A percentile compares a stretch with the other conserved stretches of the same genome.
Conservation (phyloP, 2,888 invertebrate species). For the Trissonchulus latispiculum region DNA sequence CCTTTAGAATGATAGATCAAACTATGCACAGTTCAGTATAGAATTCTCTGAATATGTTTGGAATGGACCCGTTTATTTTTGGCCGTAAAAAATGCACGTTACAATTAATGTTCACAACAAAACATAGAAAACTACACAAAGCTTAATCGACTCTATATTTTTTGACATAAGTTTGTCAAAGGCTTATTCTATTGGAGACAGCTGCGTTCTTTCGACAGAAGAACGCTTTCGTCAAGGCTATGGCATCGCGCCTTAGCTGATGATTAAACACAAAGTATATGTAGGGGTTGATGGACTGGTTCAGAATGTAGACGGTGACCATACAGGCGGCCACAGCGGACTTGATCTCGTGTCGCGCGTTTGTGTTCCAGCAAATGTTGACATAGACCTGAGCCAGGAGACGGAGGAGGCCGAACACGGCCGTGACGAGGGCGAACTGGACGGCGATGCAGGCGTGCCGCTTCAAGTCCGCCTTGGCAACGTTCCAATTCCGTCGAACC, state of each 20-base stretch:
- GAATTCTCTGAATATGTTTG: too few relatives aligned
- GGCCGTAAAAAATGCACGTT: too few relatives aligned
- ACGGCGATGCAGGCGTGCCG: not conserved
- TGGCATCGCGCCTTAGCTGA: not conserved
- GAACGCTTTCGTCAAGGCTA: not conserved
- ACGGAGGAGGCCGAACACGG: not conserved
- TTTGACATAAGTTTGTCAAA: too few relatives aligned
- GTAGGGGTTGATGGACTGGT: not conserved
- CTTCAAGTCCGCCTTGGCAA: not conserved
- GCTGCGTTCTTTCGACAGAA: too few relatives aligned
- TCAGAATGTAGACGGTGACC: not conserved
- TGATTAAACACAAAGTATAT: not conserved
- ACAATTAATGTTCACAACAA: too few relatives aligned
- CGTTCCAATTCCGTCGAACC: not conserved
- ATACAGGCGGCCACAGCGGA: not conserved
- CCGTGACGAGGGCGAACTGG: not conserved
- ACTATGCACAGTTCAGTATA: too few relatives aligned
- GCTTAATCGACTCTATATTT: too few relatives aligned
- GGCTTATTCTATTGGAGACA: too few relatives aligned
- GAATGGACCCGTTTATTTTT: too few relatives aligned
- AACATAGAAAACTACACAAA: too few relatives aligned
- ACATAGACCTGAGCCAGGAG: not conserved
- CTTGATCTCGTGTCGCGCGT: not conserved
- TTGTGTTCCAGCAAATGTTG: too few relatives aligned
- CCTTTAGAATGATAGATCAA: too few relatives aligned